Evolutionary conservation across 2,113 vertebrate species (phyloP), one percentile per base, ranked within the genome.

Genomic region (Hyperopisus bebe): DNA sequence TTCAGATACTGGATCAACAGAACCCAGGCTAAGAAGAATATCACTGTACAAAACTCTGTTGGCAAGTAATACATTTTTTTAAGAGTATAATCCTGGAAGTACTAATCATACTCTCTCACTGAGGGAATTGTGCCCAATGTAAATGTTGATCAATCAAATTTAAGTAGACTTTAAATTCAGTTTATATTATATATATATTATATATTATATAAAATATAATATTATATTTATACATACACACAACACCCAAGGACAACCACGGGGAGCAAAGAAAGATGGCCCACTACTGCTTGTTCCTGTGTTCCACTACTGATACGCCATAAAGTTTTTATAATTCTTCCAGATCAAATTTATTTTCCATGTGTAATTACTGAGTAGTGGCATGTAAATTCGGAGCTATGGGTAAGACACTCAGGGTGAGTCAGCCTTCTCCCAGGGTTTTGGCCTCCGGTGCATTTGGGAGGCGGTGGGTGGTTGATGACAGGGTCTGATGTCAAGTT

Each of bases 351-450:
- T 35, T 39, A 15, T 39, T 80, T 80, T 80, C 15, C 74, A 80
- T 39, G 74, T 80, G 74, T 42, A 80, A 80, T 80, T 80, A 19
- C 3, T 24, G 21, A 88, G 27, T 35, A 82, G 31, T 27, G 27
- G 39, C 5, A 3, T 83, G 77, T 19, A 19, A 48, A 48, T 24
- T 17, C 17, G 13, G 17, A 83, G 47, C 31, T 3, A 50, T 83
- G 15, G 27, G 31, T 42, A 46, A 48, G 50, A 11, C 6, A 48
- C 39, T 88, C 21, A 35, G 21, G 19, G n/a, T 15, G 27, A 31
- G 19, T 8, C 9, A 21, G 35, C n/a, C 44, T 88, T 92, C 90
- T 96, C 95, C 96, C 96, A 96, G 53, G 96, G 96, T 92, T 96
- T 96, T 6, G 35, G 87, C 44, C 88, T 94, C 66, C 95, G 93